Percentiles rank a stretch among this genome's conserved stretches.
Evolutionary conservation across 2,888 invertebrate genomes (phyloP).

Genomic region (Diachrysia chrysitis): DNA sequence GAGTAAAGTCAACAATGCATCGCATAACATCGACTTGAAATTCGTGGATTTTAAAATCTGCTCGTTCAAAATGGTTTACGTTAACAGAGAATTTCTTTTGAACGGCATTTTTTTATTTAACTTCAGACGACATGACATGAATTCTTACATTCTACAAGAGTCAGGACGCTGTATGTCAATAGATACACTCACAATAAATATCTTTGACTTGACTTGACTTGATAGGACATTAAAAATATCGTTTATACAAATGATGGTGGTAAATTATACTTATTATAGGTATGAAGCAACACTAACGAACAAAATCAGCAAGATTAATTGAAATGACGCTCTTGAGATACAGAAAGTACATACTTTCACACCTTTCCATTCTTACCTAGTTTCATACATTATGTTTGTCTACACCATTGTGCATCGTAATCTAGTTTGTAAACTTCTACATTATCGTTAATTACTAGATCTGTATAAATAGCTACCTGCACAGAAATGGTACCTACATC

Average conservation of each 20-base stretch:
- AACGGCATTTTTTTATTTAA: background rate
- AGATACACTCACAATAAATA: too few relatives aligned
- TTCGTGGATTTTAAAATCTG: background rate
- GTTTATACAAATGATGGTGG: too few relatives aligned
- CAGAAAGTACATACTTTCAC: too few relatives aligned
- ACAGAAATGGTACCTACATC: constrained; percentile 39
- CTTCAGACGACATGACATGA: background rate
- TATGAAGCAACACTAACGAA: too few relatives aligned
- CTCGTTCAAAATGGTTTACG: background rate
- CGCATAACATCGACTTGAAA: background rate
- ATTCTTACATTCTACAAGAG: background rate
- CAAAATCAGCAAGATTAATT: too few relatives aligned
- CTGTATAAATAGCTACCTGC: constrained; percentile 5
- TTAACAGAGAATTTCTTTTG: background rate
- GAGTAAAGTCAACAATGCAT: background rate
- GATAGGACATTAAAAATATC: too few relatives aligned
- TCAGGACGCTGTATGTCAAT: background rate
- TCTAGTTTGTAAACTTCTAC: constrained; percentile 5
- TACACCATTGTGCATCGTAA: background rate
- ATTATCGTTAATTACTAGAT: constrained; percentile 11
- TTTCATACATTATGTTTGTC: too few relatives aligned
- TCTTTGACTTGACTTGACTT: too few relatives aligned
- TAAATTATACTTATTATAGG: too few relatives aligned
- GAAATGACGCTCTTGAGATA: too few relatives aligned
- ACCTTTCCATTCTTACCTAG: too few relatives aligned